A percentile compares a stretch with the other conserved stretches of the same genome.
phyloP scores from a whole-genome alignment of 1,140 invertebrate species.

The Gryon sp. region DNA sequence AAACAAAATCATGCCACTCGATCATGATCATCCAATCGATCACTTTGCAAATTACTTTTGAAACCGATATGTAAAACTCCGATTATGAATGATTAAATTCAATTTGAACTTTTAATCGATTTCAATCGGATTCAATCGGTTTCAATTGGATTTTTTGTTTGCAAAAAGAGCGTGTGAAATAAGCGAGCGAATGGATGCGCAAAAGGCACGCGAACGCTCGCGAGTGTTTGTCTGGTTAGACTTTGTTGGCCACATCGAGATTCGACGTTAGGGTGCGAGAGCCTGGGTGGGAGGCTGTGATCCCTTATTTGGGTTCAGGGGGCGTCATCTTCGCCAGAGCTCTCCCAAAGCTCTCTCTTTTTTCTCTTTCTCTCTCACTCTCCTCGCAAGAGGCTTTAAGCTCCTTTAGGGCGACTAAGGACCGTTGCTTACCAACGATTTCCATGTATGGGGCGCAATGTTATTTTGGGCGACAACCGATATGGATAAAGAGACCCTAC shows the following conservation, averaged over 20 bases:
- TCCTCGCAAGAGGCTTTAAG: conserved; percentile 45
- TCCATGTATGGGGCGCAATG: conserved; percentile 76
- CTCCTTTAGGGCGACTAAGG: conserved; percentile 73
- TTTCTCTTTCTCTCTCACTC: too few relatives aligned
- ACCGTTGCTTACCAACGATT: conserved; percentile 66
- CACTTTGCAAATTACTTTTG: too few relatives aligned
- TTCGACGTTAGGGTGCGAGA: conserved; percentile 10
- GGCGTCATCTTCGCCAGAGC: conserved; percentile 66
- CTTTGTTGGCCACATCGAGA: conserved; percentile 4
- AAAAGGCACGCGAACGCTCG: conserved; percentile 64
- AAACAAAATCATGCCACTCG: too few relatives aligned
- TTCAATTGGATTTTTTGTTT: neutral
- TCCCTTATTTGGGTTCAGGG: conserved; percentile 78
- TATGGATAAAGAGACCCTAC: conserved; percentile 77
- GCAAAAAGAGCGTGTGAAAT: too few relatives aligned
- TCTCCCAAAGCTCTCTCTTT: too few relatives aligned
- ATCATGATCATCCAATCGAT: too few relatives aligned
- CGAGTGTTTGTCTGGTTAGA: conserved; percentile 47
- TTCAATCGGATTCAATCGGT: too few relatives aligned
- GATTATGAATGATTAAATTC: too few relatives aligned
- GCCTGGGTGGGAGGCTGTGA: conserved; percentile 62
- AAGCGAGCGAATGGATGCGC: neutral
- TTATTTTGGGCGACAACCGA: conserved; percentile 74
- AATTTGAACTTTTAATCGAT: too few relatives aligned
- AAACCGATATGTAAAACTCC: too few relatives aligned